phyloP scores from a whole-genome alignment of 2,113 vertebrate genomes.

The Thamnaconus septentrionalis region DNA sequence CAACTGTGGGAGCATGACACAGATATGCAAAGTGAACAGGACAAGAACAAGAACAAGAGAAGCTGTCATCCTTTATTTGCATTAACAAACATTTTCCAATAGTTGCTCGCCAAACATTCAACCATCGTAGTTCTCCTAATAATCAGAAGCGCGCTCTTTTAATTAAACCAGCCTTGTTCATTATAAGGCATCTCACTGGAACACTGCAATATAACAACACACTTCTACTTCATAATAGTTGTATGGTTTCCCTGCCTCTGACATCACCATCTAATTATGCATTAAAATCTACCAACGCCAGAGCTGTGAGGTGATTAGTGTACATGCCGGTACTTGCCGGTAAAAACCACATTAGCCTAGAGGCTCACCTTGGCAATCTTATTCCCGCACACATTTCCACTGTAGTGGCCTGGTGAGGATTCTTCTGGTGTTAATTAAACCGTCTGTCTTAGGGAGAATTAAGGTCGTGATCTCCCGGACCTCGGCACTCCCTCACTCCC shows the following conservation, averaged over 20 bases:
- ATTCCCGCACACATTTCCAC: slow-evolving; percentile 44
- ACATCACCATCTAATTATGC: slow-evolving; percentile 39
- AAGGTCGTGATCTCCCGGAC: slow-evolving; percentile 73
- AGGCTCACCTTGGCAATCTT: slow-evolving; percentile 59
- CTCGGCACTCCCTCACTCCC: slow-evolving; percentile 64
- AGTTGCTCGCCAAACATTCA: too few species aligned
- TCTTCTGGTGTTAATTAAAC: slow-evolving; percentile 70
- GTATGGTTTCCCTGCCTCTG: slow-evolving; percentile 20
- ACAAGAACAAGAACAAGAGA: not conserved
- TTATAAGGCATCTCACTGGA: slow-evolving; percentile 8
- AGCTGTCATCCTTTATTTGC: not conserved
- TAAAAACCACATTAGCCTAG: slow-evolving; percentile 46
- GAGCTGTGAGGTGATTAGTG: slow-evolving; percentile 46
- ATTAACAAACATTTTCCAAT: too few species aligned
- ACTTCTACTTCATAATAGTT: slow-evolving; percentile 9
- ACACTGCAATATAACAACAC: not conserved
- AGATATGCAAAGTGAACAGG: not conserved
- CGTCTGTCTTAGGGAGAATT: slow-evolving; percentile 70
- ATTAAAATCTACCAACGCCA: slow-evolving; percentile 24
- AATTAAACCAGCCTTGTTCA: not conserved
- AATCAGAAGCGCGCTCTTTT: not conserved
- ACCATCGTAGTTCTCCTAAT: too few species aligned
- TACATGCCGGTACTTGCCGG: slow-evolving; percentile 51
- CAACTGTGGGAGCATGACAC: not conserved
- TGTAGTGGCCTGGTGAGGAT: slow-evolving; percentile 56